Conservation (phyloP, 2,888 invertebrate species). For the Abscondita cerata region DNA sequence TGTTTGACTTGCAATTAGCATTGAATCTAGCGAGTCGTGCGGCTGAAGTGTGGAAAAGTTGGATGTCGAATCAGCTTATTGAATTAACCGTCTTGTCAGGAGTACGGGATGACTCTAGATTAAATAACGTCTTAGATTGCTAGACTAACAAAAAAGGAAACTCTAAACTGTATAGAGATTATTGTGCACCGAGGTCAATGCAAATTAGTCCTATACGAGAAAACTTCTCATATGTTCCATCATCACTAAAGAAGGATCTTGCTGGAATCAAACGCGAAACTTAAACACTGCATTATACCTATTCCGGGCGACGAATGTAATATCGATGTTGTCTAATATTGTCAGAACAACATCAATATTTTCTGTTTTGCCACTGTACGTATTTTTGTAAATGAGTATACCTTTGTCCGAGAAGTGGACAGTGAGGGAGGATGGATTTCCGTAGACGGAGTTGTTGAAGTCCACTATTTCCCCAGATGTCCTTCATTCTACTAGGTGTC, state of each 20-base stretch:
- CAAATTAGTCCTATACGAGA: slow-evolving; percentile 40
- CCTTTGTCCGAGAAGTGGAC: slow-evolving; percentile 67
- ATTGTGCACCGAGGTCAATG: slow-evolving; percentile 39
- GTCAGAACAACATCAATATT: slow-evolving; percentile 27
- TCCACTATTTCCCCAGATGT: slow-evolving; percentile 59
- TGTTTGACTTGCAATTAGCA: slow-evolving; percentile 46
- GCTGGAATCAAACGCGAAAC: slow-evolving; percentile 6
- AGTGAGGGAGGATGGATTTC: slow-evolving; percentile 69
- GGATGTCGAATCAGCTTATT: slow-evolving; percentile 48
- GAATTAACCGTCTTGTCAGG: slow-evolving; percentile 47
- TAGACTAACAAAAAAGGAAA: slow-evolving; percentile 40
- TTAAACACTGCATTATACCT: slow-evolving; percentile 15
- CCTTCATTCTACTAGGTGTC: slow-evolving; percentile 58
- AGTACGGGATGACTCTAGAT: slow-evolving; percentile 46
- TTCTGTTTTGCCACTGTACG: slow-evolving; percentile 39
- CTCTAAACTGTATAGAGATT: slow-evolving; percentile 34
- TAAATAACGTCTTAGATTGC: slow-evolving; percentile 47
- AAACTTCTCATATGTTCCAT: slow-evolving; percentile 25
- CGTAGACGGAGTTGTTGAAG: slow-evolving; percentile 67
- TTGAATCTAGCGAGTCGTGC: slow-evolving; percentile 39
- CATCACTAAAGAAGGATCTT: slow-evolving; percentile 36
- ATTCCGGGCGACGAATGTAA: slow-evolving; percentile 8
- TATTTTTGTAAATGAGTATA: slow-evolving; percentile 45
- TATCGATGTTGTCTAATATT: slow-evolving; percentile 25
- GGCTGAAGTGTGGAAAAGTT: slow-evolving; percentile 47